Base-by-base conservation (phyloP, 2,888 invertebrate genomes). In the Anodontia alba region DNA sequence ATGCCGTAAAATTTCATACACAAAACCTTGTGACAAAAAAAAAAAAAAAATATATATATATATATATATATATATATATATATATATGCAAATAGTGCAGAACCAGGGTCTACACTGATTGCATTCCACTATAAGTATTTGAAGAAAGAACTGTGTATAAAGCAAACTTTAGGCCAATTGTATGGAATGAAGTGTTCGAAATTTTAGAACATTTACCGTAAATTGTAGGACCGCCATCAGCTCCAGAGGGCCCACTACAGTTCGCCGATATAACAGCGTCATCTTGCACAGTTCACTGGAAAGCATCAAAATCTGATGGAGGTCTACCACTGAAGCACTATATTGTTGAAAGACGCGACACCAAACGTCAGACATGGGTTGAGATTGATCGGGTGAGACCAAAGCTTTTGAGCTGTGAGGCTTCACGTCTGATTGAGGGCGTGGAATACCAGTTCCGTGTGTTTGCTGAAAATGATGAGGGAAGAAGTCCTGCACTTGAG, bases 361-460 rank as follows among this genome's bases (percentile, higher is more conserved):
- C 96, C 74, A 96, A 96, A 81, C 96, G 97, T 92, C 96, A 96
- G 89, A 95, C 96, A 69, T 98, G 97, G 96, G 96, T 96, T 88
- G 96, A 96, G 92, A 96, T 97, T 76, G 97, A 97, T 78, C 93
- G 93, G 2, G 91, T 90, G 0, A 83, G 90, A 71, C 82, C 89
- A n/a, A 81, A 74, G 31, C 80, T 80, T 20, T 86, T 80, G 26
- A 81, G 89, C 10, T 87, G 87, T 76, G 89, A 89, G 2, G 81
- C 93, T 0, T 86, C 90, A 7, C 87, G 89, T 7, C 96, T 99
- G 23, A 96, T 97, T 43, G 98, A 98, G 94, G 98, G 98, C 73
- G 98, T 98, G 95, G 97, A 97, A 0, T 98, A 98, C 93, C 97
- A 97, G 92, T 98, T 98, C 96, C 96, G 98, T 26, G 97, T 98